A percentile compares a stretch with the other conserved stretches of the same genome.
phyloP scores from a whole-genome alignment of 2,797 vertebrate genomes.

The Trachurus trachurus region DNA sequence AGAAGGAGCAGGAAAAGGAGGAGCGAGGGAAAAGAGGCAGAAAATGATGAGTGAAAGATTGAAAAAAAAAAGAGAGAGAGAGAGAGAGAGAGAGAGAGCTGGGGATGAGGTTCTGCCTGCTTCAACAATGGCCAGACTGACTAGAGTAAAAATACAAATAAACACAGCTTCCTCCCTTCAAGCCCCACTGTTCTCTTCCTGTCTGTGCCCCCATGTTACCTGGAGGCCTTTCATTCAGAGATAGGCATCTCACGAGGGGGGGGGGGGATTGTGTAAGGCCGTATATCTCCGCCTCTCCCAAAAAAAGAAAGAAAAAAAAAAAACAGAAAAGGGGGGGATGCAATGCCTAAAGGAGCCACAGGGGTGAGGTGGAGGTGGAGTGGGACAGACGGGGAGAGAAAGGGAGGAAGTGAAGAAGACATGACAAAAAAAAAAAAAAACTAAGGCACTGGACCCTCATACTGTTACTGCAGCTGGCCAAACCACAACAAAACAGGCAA shows the following conservation, averaged over 20 bases:
- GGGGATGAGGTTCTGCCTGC: conserved; percentile 62
- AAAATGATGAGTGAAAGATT: conserved; percentile 47
- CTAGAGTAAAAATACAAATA: conserved; percentile 54
- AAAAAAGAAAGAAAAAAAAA: not conserved
- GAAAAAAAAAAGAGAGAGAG: not conserved
- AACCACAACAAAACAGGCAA: conserved; percentile 75
- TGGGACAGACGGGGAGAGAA: conserved; percentile 13
- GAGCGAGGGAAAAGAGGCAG: conserved; percentile 39
- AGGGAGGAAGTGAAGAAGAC: conserved; percentile 75
- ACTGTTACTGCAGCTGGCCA: conserved; percentile 79
- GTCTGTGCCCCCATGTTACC: conserved; percentile 44
- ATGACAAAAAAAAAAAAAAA: conserved; percentile 69
- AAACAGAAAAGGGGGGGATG: not conserved
- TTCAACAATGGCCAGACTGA: conserved; percentile 79
- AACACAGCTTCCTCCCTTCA: conserved; percentile 42
- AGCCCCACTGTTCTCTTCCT: conserved; percentile 44
- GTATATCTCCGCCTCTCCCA: conserved; percentile 28
- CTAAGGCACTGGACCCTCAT: conserved; percentile 76
- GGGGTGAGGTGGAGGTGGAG: conserved; percentile 9
- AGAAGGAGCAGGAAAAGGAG: conserved; percentile 50
- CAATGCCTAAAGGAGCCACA: conserved; percentile 45
- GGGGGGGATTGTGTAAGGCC: conserved; percentile 56
- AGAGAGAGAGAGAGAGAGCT: not conserved
- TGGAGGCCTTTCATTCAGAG: conserved; percentile 57
- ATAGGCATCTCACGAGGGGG: conserved; percentile 57